Conservation (phyloP, 1,140 invertebrate genomes). For the Ceratosolen fusciceps region DNA sequence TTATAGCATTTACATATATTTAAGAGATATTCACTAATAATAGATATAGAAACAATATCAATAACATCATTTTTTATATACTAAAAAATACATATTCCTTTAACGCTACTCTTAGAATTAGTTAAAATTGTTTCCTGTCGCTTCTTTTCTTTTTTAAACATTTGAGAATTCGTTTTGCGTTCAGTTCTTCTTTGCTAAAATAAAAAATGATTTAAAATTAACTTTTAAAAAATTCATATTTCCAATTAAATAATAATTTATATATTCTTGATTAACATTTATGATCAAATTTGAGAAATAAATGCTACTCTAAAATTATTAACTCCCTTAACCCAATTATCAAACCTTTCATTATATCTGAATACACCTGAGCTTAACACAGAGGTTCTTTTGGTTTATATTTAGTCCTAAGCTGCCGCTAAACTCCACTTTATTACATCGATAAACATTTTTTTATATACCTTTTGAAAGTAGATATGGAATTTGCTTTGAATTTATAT, state of each 20-base stretch:
- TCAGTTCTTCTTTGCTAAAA: constrained; percentile 84
- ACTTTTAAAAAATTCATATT: background rate
- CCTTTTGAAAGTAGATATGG: too few species aligned
- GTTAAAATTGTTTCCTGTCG: constrained; percentile 83
- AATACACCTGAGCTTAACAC: too few species aligned
- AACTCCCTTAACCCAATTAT: too few species aligned
- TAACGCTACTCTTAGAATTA: constrained; percentile 81
- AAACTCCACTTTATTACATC: too few species aligned
- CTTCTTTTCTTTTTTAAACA: constrained; percentile 92
- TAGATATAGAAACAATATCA: background rate
- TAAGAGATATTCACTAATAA: too few species aligned
- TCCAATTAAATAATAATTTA: constrained; percentile 22
- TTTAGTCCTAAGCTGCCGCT: too few species aligned
- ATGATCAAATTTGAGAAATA: background rate
- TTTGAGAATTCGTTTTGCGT: constrained; percentile 86
- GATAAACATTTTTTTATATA: too few species aligned
- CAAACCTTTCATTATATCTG: too few species aligned
- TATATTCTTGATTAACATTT: constrained; percentile 34
- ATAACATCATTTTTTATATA: background rate
- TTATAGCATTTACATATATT: too few species aligned
- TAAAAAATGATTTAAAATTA: constrained; percentile 32
- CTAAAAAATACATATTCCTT: constrained; percentile 79
- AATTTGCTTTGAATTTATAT: too few species aligned
- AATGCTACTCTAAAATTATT: too few species aligned
- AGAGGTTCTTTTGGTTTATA: too few species aligned